These are phyloP conservation scores for Wiebesia pumilae DNA, from an alignment of 1,140 invertebrate genomes.

Conservation along the genomic window DNA sequence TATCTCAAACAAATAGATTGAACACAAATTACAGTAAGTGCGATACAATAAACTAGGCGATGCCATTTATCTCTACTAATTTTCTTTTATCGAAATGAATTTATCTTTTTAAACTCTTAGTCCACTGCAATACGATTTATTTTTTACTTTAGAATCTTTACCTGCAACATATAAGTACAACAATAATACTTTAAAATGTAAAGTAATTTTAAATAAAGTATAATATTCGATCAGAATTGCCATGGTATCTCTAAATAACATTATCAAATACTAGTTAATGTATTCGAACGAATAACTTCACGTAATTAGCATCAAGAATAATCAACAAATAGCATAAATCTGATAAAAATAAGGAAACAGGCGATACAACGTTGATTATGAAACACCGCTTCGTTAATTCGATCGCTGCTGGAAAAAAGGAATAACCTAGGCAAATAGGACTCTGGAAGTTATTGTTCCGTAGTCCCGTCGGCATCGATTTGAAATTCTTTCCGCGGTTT, in stretches of 20 bases:
- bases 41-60: not conserved
- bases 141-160: no score
- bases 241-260: no score
- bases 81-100: not conserved
- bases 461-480: not conserved
- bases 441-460: not conserved
- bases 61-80: not conserved
- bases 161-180: no score
- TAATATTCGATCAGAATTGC: no score
- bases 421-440: not conserved
- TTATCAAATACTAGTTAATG: no score
- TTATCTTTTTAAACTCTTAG: not conserved
- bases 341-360: not conserved
- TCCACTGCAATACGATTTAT: no score
- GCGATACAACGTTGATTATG: not conserved
- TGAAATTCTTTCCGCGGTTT: slow-evolving; percentile 1
- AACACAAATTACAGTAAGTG: no score
- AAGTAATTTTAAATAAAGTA: no score
- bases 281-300: not conserved
- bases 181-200: no score
- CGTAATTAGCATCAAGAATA: not conserved
- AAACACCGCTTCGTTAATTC: not conserved
- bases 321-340: no score
- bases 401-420: not conserved
- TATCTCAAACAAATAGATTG: no score